phyloP scores from a whole-genome alignment of 2,113 vertebrate genomes.

The Anguilla japonica region DNA sequence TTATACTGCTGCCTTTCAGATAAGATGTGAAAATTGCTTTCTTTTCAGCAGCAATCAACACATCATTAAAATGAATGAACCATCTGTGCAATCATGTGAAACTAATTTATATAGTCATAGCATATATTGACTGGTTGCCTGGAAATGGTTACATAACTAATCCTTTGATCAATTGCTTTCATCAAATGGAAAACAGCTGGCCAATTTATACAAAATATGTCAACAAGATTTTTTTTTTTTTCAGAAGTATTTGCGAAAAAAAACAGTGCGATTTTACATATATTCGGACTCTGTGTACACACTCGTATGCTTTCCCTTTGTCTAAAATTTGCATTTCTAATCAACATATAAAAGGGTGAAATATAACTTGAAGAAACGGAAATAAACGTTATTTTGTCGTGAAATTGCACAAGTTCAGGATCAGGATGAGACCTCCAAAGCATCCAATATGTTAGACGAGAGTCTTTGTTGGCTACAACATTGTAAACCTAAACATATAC shows the following conservation, averaged over 20 bases:
- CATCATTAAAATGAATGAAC: not conserved
- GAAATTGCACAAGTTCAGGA: not conserved
- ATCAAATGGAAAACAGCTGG: not conserved
- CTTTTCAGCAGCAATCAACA: not conserved
- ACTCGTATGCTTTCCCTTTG: not conserved
- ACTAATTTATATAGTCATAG: not conserved
- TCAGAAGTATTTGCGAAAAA: not conserved
- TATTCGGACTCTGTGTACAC: not conserved
- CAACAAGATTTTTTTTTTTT: not conserved
- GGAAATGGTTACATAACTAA: not conserved
- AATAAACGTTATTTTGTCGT: not conserved
- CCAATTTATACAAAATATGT: not conserved
- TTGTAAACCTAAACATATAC: too few species aligned
- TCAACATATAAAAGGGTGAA: too few species aligned
- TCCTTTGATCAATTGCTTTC: not conserved
- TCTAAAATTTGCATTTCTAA: not conserved
- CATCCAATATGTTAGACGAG: too few species aligned
- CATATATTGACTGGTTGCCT: not conserved
- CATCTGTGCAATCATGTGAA: not conserved
- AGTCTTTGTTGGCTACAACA: too few species aligned
- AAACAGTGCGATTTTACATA: not conserved
- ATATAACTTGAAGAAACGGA: too few species aligned
- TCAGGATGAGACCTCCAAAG: too few species aligned
- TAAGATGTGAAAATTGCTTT: not conserved
- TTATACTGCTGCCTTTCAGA: too few species aligned